Percentiles rank a stretch among this genome's conserved stretches.
phyloP scores from a whole-genome alignment of 2,113 vertebrate species.

The Nerophis ophidion region DNA sequence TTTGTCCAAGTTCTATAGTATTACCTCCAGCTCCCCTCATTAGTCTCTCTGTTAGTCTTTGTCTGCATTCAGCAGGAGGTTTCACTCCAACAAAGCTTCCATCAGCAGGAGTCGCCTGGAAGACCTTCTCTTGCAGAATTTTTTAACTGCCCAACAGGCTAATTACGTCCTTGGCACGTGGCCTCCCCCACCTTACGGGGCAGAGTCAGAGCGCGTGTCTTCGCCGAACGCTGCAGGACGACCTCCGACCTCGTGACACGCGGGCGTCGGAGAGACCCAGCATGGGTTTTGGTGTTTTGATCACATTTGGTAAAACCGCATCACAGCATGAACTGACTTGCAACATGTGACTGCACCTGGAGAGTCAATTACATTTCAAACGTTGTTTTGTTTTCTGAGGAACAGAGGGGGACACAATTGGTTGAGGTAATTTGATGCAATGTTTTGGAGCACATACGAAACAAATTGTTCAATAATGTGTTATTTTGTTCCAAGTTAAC shows the following conservation, averaged over 20 bases:
- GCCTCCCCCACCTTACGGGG: constrained; percentile 32
- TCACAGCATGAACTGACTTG: constrained; percentile 38
- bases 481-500: no score
- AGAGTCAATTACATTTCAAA: constrained; percentile 51
- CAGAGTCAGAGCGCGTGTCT: constrained; percentile 30
- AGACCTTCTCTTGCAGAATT: constrained; percentile 41
- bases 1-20: constrained; percentile 10
- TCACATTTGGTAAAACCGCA: constrained; percentile 38
- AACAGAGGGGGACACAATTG: background rate
- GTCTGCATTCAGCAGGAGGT: constrained; percentile 32
- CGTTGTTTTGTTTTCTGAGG: background rate
- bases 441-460: no score
- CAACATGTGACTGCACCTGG: constrained; percentile 34
- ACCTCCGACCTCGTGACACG: constrained; percentile 44
- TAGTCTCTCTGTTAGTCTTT: constrained; percentile 16
- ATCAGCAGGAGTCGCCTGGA: constrained; percentile 38
- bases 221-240: constrained; percentile 26
- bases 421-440: no score
- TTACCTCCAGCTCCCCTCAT: constrained; percentile 22
- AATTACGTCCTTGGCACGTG: constrained; percentile 53
- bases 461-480: no score
- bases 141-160: constrained; percentile 47
- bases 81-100: constrained; percentile 32
- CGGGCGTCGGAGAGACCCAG: constrained; percentile 18
- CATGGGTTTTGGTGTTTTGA: constrained; percentile 52